A percentile compares a stretch with the other conserved stretches of the same genome.
Evolutionary conservation across 2,888 invertebrate species (phyloP).

Genomic region (Brenthis ino): DNA sequence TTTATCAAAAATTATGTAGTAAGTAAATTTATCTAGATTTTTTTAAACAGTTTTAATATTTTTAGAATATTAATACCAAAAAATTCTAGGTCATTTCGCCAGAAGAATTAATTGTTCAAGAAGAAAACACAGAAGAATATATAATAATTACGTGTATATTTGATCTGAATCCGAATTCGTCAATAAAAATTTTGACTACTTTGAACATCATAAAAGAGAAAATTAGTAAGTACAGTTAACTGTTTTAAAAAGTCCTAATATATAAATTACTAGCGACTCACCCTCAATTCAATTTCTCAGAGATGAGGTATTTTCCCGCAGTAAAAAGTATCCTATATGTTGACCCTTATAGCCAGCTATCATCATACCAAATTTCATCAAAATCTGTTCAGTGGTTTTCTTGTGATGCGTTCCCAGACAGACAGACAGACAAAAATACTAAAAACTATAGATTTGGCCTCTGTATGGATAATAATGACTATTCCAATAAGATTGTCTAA

Average conservation of each 20-base stretch:
- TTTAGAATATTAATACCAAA: background rate
- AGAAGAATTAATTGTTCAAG: conserved; percentile 1
- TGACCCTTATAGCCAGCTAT: no score
- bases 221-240: conserved; percentile 37
- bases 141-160: conserved; percentile 43
- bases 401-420: no score
- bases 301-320: no score
- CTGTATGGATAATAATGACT: no score
- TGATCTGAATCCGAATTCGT: conserved; percentile 43
- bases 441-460: no score
- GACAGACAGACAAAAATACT: no score
- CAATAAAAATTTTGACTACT: conserved; percentile 42
- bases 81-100: conserved; percentile 17
- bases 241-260: background rate
- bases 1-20: conserved; percentile 47
- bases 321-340: no score
- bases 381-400: no score
- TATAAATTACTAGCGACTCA: no score
- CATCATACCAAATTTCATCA: no score
- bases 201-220: conserved; percentile 36
- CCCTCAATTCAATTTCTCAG: no score
- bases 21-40: conserved; percentile 35
- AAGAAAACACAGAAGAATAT: background rate
- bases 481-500: no score
- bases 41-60: background rate